phyloP scores from a whole-genome alignment of 2,888 invertebrate species.

The Microplitis manilae region DNA sequence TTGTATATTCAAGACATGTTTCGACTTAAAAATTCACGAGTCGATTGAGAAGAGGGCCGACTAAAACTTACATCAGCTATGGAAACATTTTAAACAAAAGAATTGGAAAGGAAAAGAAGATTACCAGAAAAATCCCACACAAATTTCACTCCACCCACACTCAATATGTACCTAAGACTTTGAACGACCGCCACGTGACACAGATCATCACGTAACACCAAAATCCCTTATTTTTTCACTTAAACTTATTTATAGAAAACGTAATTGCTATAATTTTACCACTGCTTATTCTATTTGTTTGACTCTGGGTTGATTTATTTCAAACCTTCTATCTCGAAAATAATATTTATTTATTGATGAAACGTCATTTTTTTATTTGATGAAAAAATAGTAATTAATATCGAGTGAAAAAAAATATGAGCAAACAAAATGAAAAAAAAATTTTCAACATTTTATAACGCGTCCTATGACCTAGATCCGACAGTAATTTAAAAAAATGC shows the following conservation, averaged over 20 bases:
- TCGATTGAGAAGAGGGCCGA: slow-evolving; percentile 11
- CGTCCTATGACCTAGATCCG: too few species aligned
- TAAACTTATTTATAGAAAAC: not conserved
- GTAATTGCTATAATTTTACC: too few species aligned
- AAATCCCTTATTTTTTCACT: not conserved
- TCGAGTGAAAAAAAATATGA: too few species aligned
- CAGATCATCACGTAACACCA: not conserved
- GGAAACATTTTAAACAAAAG: slow-evolving; percentile 14
- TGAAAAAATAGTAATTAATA: too few species aligned
- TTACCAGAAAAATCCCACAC: not conserved
- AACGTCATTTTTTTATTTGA: too few species aligned
- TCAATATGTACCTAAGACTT: not conserved
- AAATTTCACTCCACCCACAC: not conserved
- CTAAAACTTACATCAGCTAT: slow-evolving; percentile 3
- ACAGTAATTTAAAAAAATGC: too few species aligned
- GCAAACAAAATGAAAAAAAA: too few species aligned
- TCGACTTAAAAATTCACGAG: slow-evolving; percentile 59
- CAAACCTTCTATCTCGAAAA: too few species aligned
- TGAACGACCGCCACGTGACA: not conserved
- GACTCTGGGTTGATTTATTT: too few species aligned
- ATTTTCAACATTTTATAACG: too few species aligned
- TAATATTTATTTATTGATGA: too few species aligned
- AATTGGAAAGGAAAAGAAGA: slow-evolving; percentile 1
- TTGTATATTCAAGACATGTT: slow-evolving; percentile 69
- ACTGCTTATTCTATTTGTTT: too few species aligned